These are phyloP conservation scores for Axinella damicornis DNA, from an alignment of 37 sponge, comb jelly and placozoan genomes.

Conservation along the genomic window DNA sequence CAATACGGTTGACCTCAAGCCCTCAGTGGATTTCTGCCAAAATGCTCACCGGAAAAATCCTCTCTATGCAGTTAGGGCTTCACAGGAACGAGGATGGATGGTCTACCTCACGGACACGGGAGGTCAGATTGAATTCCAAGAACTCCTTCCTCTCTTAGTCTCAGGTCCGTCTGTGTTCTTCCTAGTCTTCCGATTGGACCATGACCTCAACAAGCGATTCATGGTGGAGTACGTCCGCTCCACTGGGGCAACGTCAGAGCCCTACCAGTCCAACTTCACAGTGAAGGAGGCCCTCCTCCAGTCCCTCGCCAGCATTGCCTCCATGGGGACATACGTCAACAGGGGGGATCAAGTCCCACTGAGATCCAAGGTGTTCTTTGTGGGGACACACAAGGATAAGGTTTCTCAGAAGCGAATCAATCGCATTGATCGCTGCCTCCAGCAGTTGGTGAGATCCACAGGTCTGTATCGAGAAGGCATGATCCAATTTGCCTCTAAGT, in stretches of 20 bases:
- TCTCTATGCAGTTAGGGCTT: too few relatives aligned
- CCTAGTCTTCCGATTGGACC: constrained; percentile 5
- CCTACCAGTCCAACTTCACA: constrained; percentile 12
- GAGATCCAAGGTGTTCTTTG: background rate
- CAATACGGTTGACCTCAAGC: too few relatives aligned
- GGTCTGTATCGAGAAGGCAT: background rate
- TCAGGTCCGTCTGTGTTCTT: constrained; percentile 16
- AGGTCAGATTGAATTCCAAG: constrained; percentile 18
- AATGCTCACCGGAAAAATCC: too few relatives aligned
- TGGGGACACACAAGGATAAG: constrained; percentile 7
- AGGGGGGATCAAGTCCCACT: background rate
- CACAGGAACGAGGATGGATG: background rate
- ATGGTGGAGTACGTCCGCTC: background rate
- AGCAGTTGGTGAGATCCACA: background rate
- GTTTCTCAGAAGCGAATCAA: background rate
- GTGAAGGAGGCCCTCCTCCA: constrained; percentile 14
- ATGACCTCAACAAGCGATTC: constrained; percentile 13
- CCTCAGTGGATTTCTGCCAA: too few relatives aligned
- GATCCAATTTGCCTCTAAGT: background rate
- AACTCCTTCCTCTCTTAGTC: constrained; percentile 12
- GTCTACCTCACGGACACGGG: constrained; percentile 19
- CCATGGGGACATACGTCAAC: background rate
- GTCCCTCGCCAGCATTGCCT: constrained; percentile 12
- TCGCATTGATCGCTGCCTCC: background rate
- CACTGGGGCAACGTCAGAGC: background rate